phyloP scores from a whole-genome alignment of 2,113 vertebrate genomes.

The Cephalopterus ornatus region DNA sequence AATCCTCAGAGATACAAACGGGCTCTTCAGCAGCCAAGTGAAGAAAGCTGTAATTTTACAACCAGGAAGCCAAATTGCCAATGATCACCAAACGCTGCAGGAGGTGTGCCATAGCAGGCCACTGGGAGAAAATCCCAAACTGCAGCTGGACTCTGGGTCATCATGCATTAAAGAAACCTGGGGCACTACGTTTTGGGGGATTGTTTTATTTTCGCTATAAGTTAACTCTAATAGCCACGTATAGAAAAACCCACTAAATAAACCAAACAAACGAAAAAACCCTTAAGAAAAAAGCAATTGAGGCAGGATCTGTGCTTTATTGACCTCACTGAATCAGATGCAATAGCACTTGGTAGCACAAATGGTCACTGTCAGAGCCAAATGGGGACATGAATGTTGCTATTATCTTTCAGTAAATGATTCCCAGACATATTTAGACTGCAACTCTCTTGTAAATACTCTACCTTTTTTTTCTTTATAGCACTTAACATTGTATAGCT shows the following conservation, averaged over 20 bases:
- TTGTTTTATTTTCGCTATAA: not conserved
- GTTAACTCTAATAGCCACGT: not conserved
- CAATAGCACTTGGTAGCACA: not conserved
- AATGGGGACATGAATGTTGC: not conserved
- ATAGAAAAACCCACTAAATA: not conserved
- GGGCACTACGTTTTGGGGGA: not conserved
- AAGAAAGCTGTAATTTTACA: not conserved
- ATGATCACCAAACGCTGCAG: not conserved
- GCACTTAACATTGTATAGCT: not conserved
- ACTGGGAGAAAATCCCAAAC: not conserved
- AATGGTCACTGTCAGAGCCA: not conserved
- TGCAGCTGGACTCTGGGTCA: not conserved
- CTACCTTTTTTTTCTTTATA: not conserved
- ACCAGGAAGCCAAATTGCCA: not conserved
- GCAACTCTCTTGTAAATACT: not conserved
- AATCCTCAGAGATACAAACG: not conserved
- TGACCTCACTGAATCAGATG: not conserved
- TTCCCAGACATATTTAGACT: not conserved
- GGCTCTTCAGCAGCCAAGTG: not conserved
- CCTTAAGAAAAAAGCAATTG: fast-evolving
- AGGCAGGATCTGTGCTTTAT: not conserved
- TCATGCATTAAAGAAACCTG: not conserved
- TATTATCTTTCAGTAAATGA: not conserved
- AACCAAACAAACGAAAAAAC: not conserved
- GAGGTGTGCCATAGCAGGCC: not conserved